These are phyloP conservation scores for Antrozous pallidus DNA, from an alignment of 2,797 vertebrate species.

Conservation along the genomic window DNA sequence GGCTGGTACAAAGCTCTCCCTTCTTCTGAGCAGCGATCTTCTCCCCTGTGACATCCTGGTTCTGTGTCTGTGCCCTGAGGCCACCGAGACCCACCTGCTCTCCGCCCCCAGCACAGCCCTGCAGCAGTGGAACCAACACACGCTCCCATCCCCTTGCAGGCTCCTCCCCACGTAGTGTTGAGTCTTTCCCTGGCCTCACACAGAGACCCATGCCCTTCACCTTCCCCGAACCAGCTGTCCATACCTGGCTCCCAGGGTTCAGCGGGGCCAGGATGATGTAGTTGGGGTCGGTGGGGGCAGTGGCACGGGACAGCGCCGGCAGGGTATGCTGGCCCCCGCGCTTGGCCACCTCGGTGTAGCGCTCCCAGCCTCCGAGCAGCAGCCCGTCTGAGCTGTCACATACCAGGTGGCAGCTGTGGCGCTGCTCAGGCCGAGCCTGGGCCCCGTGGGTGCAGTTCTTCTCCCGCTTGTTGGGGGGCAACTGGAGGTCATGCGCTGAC, in stretches of 20 bases:
- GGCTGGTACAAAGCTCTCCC: background rate
- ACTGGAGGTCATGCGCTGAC: conserved; percentile 87
- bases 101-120: background rate
- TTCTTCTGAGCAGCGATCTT: background rate
- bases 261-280: conserved; percentile 95
- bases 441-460: conserved; percentile 84
- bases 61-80: background rate
- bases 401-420: conserved; percentile 87
- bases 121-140: background rate
- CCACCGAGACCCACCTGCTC: background rate
- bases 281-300: conserved; percentile 91
- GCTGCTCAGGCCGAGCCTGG: conserved; percentile 85
- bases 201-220: background rate
- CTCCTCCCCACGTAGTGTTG: background rate
- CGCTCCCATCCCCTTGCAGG: background rate
- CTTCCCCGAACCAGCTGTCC: background rate
- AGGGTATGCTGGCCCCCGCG: conserved; percentile 79
- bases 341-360: conserved; percentile 84
- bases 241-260: conserved; percentile 94
- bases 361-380: conserved; percentile 82
- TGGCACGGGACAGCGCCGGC: conserved; percentile 83
- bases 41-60: background rate
- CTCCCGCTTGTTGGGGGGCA: conserved; percentile 85
- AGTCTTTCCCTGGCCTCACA: background rate
- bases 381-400: conserved; percentile 83